Evolutionary conservation across 2,888 invertebrate species (phyloP).

Genomic region (Microchrysa polita): DNA sequence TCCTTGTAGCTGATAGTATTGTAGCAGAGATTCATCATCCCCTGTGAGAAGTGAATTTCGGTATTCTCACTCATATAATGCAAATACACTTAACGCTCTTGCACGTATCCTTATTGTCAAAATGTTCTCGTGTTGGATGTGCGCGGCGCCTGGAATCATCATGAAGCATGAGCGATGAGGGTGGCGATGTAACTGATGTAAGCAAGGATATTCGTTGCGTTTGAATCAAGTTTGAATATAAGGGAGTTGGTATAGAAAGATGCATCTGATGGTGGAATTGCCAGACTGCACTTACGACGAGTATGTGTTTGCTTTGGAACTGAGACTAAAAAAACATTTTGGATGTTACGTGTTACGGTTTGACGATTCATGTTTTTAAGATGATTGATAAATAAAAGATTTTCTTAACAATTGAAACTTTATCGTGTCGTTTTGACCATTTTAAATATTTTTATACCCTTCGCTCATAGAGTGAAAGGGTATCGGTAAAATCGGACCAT

Average conservation of each 20-base stretch:
- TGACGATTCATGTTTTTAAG: too few species aligned
- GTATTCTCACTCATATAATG: constrained; percentile 18
- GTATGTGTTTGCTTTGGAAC: constrained; percentile 40
- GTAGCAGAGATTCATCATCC: background rate
- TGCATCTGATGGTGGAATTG: constrained; percentile 22
- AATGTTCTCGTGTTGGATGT: constrained; percentile 5
- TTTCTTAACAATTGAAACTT: too few species aligned
- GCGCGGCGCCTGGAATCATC: background rate
- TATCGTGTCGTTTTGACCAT: too few species aligned
- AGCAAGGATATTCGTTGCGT: constrained; percentile 24
- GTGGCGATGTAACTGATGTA: background rate
- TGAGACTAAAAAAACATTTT: background rate
- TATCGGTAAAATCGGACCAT: too few species aligned
- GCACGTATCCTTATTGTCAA: constrained; percentile 31
- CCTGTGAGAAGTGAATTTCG: too few species aligned
- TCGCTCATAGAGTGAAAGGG: too few species aligned
- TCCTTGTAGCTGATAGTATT: background rate
- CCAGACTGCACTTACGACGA: too few species aligned
- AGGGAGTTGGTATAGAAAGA: background rate
- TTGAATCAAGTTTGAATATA: constrained; percentile 8
- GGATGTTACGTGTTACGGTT: too few species aligned
- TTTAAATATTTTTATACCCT: too few species aligned
- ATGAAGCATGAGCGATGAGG: background rate
- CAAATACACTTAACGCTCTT: constrained; percentile 34
- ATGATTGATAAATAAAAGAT: too few species aligned